These are phyloP conservation scores for Lithobates pipiens DNA, from an alignment of 2,797 vertebrate genomes.

Conservation along the genomic window DNA sequence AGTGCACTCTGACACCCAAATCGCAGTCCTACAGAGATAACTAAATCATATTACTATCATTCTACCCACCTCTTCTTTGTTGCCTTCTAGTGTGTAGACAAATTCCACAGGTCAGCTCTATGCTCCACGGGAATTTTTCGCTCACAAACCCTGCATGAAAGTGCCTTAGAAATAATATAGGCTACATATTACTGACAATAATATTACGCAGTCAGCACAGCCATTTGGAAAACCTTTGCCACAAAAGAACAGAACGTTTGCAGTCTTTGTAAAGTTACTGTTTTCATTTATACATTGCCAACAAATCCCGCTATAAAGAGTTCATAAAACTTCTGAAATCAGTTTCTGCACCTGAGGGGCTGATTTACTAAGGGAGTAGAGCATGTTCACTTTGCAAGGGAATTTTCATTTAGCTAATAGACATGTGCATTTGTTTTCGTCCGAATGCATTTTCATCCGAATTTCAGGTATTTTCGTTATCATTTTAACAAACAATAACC, in stretches of 20 bases:
- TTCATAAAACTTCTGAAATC: too few relatives aligned
- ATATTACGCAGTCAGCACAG: background rate
- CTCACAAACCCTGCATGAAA: background rate
- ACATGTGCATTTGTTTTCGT: too few relatives aligned
- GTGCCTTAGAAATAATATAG: background rate
- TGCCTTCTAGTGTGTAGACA: background rate
- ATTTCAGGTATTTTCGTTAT: too few relatives aligned
- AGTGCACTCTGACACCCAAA: conserved; percentile 27
- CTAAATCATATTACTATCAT: conserved; percentile 12
- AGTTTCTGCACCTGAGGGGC: too few relatives aligned
- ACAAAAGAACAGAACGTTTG: background rate
- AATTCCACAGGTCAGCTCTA: background rate
- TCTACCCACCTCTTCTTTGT: background rate
- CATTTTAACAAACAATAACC: too few relatives aligned
- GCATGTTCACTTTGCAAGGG: too few relatives aligned
- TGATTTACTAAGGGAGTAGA: too few relatives aligned
- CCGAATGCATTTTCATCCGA: too few relatives aligned
- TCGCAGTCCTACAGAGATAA: background rate
- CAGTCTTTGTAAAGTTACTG: background rate
- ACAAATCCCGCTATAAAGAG: too few relatives aligned
- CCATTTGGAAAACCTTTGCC: background rate
- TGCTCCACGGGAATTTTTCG: background rate
- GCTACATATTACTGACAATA: background rate
- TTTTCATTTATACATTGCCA: too few relatives aligned
- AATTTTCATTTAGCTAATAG: too few relatives aligned